Base-by-base conservation (phyloP, 1,140 invertebrate genomes). In the Trichonephila inaurata region DNA sequence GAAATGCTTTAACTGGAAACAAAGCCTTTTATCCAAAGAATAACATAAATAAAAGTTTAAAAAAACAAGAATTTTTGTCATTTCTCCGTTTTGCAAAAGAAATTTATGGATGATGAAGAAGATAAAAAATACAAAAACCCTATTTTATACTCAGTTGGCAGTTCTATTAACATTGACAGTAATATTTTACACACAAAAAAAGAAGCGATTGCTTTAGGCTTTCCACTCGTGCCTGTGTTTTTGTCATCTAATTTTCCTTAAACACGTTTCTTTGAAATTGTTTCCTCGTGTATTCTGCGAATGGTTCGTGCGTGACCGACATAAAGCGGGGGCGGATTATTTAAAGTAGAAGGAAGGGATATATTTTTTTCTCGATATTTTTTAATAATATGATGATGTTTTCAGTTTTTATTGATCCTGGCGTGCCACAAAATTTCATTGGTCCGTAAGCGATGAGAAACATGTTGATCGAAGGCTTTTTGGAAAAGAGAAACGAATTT, bases 171-270 rank as follows among this genome's bases (percentile, higher is more conserved):
- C 69, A 91, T 62, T 61, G 89, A 62, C 69, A 82, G 51, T n/a
- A 51, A 91, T 91, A 91, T 91, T 82, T 91, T 62, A 91, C 40
- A 24, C 66, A 18, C 44, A 51, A 6, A 51, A 51, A 51, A 8
- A 7, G 33, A 44, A 21, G 28, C 8, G 19, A 89, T 72, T 69
- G 64, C 33, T 8, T 12, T 19, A 33, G n/a, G 61, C 40, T 21
- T 85, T 60, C 21, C n/a, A 12, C 10, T 18, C 60, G 8, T 28
- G 64, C 8, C n/a, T 21, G 33, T 91, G 69, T 91, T 91, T 91
- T 82, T 91, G 89, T 91, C 89, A 82, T 82, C 69, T 91, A 82
- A 91, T 91, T 91, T 91, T 60, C 89, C 72, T 91, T 91, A 91
- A 91, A 91, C 89, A 82, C 89, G 89, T 91, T 81, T 82, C 60